Evolutionary conservation across 2,797 vertebrate species (phyloP), one percentile per base, ranked within the genome.

Genomic region (Acanthurus tractus): DNA sequence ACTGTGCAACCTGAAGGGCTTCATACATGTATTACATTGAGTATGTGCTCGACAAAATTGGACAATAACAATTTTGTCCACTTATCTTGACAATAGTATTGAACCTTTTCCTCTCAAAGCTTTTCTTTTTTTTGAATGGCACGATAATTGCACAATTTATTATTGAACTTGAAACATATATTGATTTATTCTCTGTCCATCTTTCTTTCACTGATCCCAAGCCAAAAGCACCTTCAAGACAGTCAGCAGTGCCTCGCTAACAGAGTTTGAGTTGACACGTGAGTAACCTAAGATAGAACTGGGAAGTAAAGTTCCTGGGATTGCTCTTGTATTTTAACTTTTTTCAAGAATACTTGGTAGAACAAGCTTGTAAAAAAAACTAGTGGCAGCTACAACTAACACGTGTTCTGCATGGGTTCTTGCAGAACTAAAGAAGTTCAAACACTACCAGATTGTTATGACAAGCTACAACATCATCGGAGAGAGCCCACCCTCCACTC

Each of bases 221-320:
- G 98, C 96, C 93, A 96, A 97, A 89, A 97, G 96, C 96, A 97
- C 96, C 94, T 98, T 98, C 96, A 97, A 97, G 96, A 97, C 96
- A 4, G 96, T 98, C 93, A 98, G 97, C 96, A 97, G 96, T 88
- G 96, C 97, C 84, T 92, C 95, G 2, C 92, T 97, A 79, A 99
- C 97, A 6, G 96, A 96, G 48, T 98, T 97, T 70, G 97, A 99
- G 94, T 91, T 99, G 93, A 98, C 96, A 76, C 96, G 97, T 99
- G 94, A 97, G 97, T 98, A 29, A 81, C 80, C 69, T 25, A 52
- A 59, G 42, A 70, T 9, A 12, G 15, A 61, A 56, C 55, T 36
- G 42, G 14, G 1, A 23, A 56, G 7, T 65, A 25, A 58, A 70
- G 25, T 29, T 54, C 50, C 6, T 3, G 12, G 18, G 15, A 17